Evolutionary conservation across 2,888 invertebrate genomes (phyloP), one percentile per base, ranked within the genome.

Genomic region (Drosophila austrosaltans): DNA sequence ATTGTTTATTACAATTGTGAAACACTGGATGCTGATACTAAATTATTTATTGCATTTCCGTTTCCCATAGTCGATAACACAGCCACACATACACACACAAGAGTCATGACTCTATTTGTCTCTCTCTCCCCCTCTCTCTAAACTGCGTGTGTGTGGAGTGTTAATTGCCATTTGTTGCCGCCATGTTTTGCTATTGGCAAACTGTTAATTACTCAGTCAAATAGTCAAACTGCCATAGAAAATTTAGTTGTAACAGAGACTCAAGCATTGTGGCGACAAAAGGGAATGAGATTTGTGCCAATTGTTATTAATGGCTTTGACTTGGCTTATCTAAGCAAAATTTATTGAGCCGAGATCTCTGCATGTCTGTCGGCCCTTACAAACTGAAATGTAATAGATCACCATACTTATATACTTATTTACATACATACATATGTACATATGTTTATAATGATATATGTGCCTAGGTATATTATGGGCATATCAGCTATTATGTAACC

Each of bases 1-100:
- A 66, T 69, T 75, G 76, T 69, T 76, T 76, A 66, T 69, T 70
- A 71, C 72, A 67, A 63, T 70, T 63, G 53, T 40, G 57, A 62
- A 74, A 54, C 22, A 65, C 63, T 63, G 44, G 64, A 53, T 66
- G 71, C 63, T 76, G 76, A 65, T 61, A 16, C 59, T 56, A 71
- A 70, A 75, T 76, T 82, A 85, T 85, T 85, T 75, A 87, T 82
- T 89, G 86, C 82, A 85, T 72, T 89, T 89, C 86, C 79, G 74
- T 72, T 73, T 89, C 88, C 79, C 72, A 69, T 73, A 20, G 39
- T 48, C 69, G 83, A 83, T 86, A 77, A 80, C 72, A 44, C 44
- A 32, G 2, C 2, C 28, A 28, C 28, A 28, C 28, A 32, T 6
- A 32, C 32, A 32, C 36, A 10, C 44, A 20, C 59, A 54, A 48